Percentiles rank a stretch among this genome's conserved stretches.
Evolutionary conservation across 1,140 invertebrate species (phyloP).

Genomic region (Papilio dardanus): DNA sequence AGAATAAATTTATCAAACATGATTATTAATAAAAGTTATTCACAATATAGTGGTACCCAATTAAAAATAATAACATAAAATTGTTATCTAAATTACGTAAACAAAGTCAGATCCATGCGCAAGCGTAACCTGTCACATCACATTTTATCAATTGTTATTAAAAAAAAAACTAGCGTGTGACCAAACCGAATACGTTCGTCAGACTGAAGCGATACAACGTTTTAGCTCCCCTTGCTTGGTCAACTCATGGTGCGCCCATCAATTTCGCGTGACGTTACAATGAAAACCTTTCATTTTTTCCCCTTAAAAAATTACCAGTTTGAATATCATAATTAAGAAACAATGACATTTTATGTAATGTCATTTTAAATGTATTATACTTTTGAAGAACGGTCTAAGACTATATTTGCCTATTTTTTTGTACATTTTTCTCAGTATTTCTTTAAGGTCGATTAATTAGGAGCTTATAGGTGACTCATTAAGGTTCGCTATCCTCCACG

Average conservation of each 20-base stretch:
- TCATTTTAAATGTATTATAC: background rate
- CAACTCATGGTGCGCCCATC: conserved; percentile 71
- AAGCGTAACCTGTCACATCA: conserved; percentile 57
- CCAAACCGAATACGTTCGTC: conserved; percentile 70
- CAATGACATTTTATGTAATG: background rate
- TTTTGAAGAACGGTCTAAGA: no score
- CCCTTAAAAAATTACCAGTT: conserved; percentile 68
- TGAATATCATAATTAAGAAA: conserved; percentile 67
- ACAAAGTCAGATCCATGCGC: no score
- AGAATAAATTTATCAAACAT: conserved; percentile 56
- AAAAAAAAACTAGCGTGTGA: conserved; percentile 67
- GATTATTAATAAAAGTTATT: conserved; percentile 36
- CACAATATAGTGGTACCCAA: background rate
- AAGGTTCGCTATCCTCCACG: no score
- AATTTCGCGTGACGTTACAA: conserved; percentile 77
- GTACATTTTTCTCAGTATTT: no score
- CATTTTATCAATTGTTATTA: conserved; percentile 58
- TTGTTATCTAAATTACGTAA: background rate
- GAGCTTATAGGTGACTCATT: no score
- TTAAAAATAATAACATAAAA: background rate
- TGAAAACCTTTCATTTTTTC: conserved; percentile 72
- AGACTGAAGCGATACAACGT: conserved; percentile 67
- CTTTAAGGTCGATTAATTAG: no score
- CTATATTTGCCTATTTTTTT: no score
- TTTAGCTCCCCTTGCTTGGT: conserved; percentile 69